phyloP scores from a whole-genome alignment of 2,797 vertebrate species.

The Smutsia gigantea region DNA sequence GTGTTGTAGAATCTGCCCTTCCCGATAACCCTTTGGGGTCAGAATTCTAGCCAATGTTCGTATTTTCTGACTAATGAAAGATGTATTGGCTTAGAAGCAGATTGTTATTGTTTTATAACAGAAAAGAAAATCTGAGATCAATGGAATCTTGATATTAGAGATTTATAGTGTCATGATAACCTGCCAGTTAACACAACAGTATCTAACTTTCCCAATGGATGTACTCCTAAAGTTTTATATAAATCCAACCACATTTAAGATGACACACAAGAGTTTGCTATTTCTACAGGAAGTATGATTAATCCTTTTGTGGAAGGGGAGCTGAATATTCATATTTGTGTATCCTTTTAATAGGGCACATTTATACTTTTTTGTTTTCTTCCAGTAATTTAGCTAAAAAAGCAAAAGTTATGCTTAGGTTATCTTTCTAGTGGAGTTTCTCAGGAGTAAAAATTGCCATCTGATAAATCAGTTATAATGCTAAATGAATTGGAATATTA shows the following conservation, averaged over 20 bases:
- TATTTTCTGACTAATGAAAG: neutral
- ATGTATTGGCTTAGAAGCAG: constrained; percentile 14
- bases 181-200: neutral
- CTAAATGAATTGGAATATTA: neutral
- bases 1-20: constrained; percentile 56
- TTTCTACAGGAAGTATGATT: neutral
- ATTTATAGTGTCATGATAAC: neutral
- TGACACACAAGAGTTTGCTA: neutral
- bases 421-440: neutral
- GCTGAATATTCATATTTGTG: neutral
- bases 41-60: neutral
- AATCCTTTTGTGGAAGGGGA: neutral
- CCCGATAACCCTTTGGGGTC: neutral
- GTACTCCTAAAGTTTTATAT: neutral
- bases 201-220: neutral
- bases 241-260: neutral
- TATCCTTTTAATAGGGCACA: neutral
- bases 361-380: neutral
- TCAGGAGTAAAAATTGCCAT: constrained; percentile 1
- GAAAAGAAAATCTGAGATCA: neutral
- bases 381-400: neutral
- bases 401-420: neutral
- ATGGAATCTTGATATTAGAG: neutral
- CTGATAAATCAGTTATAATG: neutral
- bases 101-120: constrained; percentile 11